Base-by-base conservation (phyloP, 64 coral and sea anemone species). In the Actinia tenebrosa region DNA sequence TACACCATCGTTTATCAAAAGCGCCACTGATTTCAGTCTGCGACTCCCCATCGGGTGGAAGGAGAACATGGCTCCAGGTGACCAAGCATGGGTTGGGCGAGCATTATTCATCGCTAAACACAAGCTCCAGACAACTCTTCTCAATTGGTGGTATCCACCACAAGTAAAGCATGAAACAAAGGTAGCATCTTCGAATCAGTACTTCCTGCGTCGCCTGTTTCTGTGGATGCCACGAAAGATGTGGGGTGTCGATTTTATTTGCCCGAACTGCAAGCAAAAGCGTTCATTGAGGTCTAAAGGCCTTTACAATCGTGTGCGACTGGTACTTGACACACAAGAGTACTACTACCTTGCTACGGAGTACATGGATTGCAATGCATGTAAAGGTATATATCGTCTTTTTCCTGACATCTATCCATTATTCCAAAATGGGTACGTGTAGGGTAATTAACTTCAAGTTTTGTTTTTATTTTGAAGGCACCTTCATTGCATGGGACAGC, bases 211-310 rank as follows among this genome's bases (percentile, higher is more conserved):
- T 68, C 79, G 71, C 55, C 79, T 89, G 10, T 89, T 83, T 47
- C 37, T 83, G 14, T 89, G 88, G 88, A 55, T 78, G 63, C 88
- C 88, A n/a, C 53, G 56, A 45, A 89, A 89, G 83, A 75, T 77
- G 44, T 90, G 89, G 83, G 81, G 69, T 52, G 45, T 85, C 16
- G 53, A 84, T n/a, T 89, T 89, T 26, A 19, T 23, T 14, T 89
- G 88, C 88, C 23, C 22, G 23, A 56, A 89, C 17, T n/a, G n/a
- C n/a, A n/a, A n/a, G n/a, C n/a, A n/a, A n/a, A n/a, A n/a, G n/a
- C n/a, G n/a, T n/a, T n/a, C 54, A 44, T 16, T 20, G 83, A 89
- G 79, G 80, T 89, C 25, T 82, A 84, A 56, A 23, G 56, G 60
- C 17, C 87, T 89, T 1, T 89, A 89, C 60, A 80, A 80, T 23